A percentile compares a stretch with the other conserved stretches of the same genome.
Conservation (phyloP, 2,797 vertebrate genomes). For the Micropoecilia bifurca region DNA sequence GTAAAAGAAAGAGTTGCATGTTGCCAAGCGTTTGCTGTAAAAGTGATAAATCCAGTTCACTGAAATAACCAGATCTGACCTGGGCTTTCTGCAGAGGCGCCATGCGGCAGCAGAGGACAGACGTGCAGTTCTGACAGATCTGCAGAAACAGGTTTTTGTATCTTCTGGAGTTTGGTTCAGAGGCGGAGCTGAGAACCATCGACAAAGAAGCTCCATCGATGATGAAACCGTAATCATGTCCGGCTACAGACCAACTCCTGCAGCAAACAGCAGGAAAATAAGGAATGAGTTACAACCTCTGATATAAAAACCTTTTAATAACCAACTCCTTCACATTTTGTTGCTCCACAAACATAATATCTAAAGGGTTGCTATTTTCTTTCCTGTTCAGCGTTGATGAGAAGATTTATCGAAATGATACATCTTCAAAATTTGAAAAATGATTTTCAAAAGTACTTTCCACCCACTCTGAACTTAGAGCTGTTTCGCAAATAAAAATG, state of each 20-base stretch:
- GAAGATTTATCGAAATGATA: background rate
- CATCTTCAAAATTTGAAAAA: background rate
- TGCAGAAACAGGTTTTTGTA: constrained; percentile 93
- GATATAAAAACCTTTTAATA: background rate
- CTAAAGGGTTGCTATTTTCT: background rate
- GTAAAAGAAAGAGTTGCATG: background rate
- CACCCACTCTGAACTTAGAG: background rate
- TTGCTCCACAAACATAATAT: background rate
- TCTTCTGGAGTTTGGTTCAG: constrained; percentile 84
- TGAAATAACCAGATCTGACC: constrained; percentile 68
- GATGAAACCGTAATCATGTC: constrained; percentile 93
- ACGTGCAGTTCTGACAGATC: constrained; percentile 93
- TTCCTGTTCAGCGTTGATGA: background rate
- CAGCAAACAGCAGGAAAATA: constrained; percentile 8
- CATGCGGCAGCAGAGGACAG: constrained; percentile 97
- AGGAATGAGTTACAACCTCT: background rate
- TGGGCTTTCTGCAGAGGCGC: constrained; percentile 97
- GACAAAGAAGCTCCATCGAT: constrained; percentile 94
- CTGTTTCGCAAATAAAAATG: background rate
- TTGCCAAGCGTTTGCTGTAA: background rate
- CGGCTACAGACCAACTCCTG: constrained; percentile 88
- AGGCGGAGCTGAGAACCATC: constrained; percentile 89
- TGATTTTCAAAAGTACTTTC: background rate
- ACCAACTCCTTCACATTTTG: background rate
- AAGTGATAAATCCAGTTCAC: background rate